These are phyloP conservation scores for Ovibos moschatus DNA, from an alignment of 2,113 vertebrate genomes.

Conservation along the genomic window DNA sequence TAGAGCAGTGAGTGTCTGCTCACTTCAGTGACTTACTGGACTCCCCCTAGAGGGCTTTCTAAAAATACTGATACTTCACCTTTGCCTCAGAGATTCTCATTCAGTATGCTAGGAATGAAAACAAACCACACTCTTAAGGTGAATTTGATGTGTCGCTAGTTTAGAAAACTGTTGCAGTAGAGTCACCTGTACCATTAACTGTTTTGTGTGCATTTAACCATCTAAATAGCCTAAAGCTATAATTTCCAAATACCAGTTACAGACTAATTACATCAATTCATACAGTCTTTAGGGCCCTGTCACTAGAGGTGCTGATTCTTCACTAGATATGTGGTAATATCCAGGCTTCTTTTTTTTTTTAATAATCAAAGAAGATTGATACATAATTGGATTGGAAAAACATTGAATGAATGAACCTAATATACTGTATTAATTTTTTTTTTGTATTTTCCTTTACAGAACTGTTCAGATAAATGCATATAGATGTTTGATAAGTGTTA, in stretches of 20 bases:
- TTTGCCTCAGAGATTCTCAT: background rate
- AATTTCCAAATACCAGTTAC: background rate
- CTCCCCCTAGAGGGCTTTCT: background rate
- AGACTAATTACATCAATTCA: background rate
- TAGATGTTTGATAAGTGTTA: background rate
- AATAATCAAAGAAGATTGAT: background rate
- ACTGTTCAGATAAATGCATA: background rate
- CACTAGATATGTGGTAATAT: background rate
- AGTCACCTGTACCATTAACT: background rate
- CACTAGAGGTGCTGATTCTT: background rate
- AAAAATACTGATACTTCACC: background rate
- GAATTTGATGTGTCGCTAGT: background rate
- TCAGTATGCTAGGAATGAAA: background rate
- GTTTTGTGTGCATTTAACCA: background rate
- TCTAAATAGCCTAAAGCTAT: background rate
- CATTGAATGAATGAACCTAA: background rate
- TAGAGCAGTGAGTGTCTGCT: background rate
- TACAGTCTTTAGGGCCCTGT: background rate
- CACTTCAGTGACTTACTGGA: background rate
- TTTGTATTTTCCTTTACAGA: background rate
- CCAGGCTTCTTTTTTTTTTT: background rate
- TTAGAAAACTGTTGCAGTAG: background rate
- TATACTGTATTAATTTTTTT: background rate
- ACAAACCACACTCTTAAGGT: background rate
- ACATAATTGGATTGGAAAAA: background rate